phyloP scores from a whole-genome alignment of 2,113 vertebrate genomes.

The Tenebrosternarchus preto region DNA sequence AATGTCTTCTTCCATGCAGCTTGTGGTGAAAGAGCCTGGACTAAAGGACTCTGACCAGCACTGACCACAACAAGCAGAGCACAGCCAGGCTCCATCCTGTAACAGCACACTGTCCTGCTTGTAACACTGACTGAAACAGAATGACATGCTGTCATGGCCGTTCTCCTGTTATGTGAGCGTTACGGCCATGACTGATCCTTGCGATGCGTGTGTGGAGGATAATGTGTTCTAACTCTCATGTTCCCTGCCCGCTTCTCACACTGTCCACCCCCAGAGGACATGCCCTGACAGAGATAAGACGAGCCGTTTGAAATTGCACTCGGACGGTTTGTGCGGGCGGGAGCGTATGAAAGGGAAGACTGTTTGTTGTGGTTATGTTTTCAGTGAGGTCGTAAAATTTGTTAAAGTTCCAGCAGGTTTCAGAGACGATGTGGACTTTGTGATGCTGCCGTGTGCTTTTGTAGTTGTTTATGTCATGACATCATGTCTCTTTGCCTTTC shows the following conservation, averaged over 20 bases:
- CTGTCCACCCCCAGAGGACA: neutral
- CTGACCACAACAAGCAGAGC: too few species aligned
- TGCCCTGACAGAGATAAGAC: neutral
- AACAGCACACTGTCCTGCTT: too few species aligned
- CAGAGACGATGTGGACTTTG: neutral
- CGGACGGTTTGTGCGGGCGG: neutral
- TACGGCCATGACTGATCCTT: too few species aligned
- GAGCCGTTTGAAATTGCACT: neutral
- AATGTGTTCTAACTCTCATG: neutral
- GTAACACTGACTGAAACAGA: too few species aligned
- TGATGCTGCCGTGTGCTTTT: neutral
- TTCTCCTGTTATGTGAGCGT: too few species aligned
- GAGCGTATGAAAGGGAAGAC: neutral
- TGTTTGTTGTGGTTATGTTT: neutral
- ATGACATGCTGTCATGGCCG: too few species aligned
- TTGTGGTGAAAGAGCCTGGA: too few species aligned
- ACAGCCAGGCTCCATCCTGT: too few species aligned
- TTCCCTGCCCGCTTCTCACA: neutral
- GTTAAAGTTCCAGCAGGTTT: neutral
- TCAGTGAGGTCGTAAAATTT: neutral
- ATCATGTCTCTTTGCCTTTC: conserved; percentile 39
- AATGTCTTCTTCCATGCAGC: too few species aligned
- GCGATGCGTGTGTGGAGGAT: neutral
- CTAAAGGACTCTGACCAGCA: too few species aligned
- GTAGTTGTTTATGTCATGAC: neutral